These are phyloP conservation scores for Diachrysia chrysitis DNA, from an alignment of 2,888 invertebrate genomes.

Conservation along the genomic window DNA sequence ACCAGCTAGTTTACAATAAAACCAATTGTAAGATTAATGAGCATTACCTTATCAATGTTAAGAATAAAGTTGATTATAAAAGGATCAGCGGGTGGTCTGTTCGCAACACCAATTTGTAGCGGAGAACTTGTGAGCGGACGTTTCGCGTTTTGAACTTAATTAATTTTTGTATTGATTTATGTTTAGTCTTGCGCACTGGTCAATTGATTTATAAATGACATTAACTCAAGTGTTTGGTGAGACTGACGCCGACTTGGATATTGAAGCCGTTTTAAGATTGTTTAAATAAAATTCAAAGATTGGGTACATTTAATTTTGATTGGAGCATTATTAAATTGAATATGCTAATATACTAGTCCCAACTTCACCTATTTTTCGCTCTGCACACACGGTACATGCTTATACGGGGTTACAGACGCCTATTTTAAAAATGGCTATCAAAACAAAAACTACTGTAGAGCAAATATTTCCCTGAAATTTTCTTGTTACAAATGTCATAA, in stretches of 20 bases:
- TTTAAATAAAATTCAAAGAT: background rate
- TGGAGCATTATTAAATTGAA: no score
- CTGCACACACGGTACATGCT: no score
- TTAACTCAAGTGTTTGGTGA: background rate
- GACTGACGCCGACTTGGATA: background rate
- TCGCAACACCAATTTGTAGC: background rate
- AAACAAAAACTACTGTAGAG: no score
- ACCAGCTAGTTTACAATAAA: no score
- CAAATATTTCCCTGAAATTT: no score
- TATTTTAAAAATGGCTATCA: no score
- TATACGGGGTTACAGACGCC: no score
- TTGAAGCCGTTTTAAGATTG: background rate
- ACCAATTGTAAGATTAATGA: slow-evolving; percentile 4
- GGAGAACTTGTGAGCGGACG: background rate
- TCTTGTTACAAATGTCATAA: no score
- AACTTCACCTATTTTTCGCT: background rate
- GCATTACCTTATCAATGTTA: background rate
- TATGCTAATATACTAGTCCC: no score
- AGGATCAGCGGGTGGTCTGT: background rate
- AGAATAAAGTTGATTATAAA: background rate
- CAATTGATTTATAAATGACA: background rate
- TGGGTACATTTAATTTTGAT: no score
- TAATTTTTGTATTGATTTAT: background rate
- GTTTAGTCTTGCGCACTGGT: background rate
- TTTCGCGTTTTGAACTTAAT: slow-evolving; percentile 1